Base-by-base conservation (phyloP, 2,888 invertebrate species). In the Agonopterix arenella region DNA sequence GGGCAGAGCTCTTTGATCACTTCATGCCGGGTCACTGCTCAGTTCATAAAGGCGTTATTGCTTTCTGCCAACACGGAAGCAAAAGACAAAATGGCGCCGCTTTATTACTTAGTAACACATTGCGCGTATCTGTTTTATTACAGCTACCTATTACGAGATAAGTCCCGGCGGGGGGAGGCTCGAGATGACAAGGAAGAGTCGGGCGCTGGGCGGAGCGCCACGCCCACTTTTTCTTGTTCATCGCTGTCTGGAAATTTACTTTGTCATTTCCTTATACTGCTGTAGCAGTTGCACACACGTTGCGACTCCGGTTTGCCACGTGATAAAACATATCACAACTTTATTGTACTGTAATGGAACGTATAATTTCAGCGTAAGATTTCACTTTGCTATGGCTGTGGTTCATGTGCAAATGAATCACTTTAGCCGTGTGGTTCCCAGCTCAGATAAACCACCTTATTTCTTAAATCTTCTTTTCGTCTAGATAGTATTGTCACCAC, bases 31-130 rank as follows among this genome's bases (percentile, higher is more conserved):
- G 63, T 79, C 79, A 71, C 64, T 73, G 80, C 76, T 79, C 79
- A 67, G 71, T 73, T 81, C 83, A 83, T 81, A 81, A 81, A 80
- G 73, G 73, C 83, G 78, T 80, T 84, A 83, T 84, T 84, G 76
- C 81, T 70, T 71, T 66, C 62, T 66, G 73, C n/a, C 40, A 13
- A 73, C 75, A 68, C 75, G 81, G 82, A 85, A 83, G 75, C 74
- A 70, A 66, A 70, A 79, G 76, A 77, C 84, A 89, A 89, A 83
- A 89, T 88, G 88, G 88, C 88, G 84, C 72, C 76, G 79, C 85
- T 84, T 85, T 86, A 86, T 88, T 85, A 86, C 88, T 88, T 85
- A 89, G 84, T 84, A 84, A 84, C 86, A 86, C 85, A 81, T 83
- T 77, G 76, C 70, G 75, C 76, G 78, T 80, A 82, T 85, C 85